phyloP scores from a whole-genome alignment of 2,797 vertebrate genomes.

The Mormyrops boulengeri region DNA sequence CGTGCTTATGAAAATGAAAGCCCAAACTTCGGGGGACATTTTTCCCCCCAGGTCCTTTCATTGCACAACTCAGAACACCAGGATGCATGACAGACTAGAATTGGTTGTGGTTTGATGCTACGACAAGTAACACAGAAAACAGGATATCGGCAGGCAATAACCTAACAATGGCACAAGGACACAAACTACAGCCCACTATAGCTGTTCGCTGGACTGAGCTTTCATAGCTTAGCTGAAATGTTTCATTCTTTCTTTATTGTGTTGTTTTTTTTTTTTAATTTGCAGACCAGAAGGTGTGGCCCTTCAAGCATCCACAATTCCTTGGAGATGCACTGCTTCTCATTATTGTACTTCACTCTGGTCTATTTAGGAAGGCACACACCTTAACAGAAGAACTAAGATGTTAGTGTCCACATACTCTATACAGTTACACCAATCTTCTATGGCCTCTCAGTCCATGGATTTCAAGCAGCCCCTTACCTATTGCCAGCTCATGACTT shows the following conservation, averaged over 20 bases:
- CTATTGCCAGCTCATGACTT: background rate
- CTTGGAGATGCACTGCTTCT: background rate
- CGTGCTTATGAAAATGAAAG: background rate
- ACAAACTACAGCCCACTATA: background rate
- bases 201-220: background rate
- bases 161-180: background rate
- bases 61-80: background rate
- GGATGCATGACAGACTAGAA: background rate
- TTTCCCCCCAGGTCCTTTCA: background rate
- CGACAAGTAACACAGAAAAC: background rate
- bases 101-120: background rate
- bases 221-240: background rate
- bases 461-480: background rate
- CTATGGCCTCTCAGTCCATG: background rate
- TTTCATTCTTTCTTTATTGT: background rate
- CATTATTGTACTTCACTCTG: background rate
- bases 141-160: background rate
- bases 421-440: background rate
- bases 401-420: background rate
- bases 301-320: background rate
- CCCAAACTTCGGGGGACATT: background rate
- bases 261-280: background rate
- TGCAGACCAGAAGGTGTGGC: background rate
- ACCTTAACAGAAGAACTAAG: background rate
- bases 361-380: background rate